phyloP scores from a whole-genome alignment of 2,113 vertebrate genomes.

The Ptyas mucosa region DNA sequence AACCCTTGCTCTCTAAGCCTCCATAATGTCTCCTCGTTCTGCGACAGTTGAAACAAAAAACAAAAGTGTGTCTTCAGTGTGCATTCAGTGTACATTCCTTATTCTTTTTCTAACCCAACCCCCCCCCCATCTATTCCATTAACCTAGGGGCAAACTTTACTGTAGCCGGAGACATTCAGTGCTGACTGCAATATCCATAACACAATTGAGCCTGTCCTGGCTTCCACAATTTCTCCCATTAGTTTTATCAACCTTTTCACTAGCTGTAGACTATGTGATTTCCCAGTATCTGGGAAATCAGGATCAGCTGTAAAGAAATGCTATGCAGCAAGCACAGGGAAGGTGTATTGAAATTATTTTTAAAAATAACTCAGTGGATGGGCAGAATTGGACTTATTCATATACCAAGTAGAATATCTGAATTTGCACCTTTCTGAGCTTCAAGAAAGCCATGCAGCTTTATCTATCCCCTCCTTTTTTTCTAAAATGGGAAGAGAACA shows the following conservation, averaged over 20 bases:
- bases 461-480: background rate
- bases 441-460: background rate
- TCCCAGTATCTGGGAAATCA: background rate
- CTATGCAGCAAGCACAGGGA: background rate
- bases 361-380: background rate
- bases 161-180: background rate
- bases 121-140: background rate
- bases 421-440: background rate
- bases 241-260: background rate
- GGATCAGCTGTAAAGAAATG: background rate
- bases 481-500: background rate
- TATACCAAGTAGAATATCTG: background rate
- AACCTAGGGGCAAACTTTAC: background rate
- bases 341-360: background rate
- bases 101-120: background rate
- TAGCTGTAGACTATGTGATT: background rate
- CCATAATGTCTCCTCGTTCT: background rate
- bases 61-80: background rate
- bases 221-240: background rate
- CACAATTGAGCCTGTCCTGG: background rate
- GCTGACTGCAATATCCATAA: background rate
- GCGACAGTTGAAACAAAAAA: background rate
- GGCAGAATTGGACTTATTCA: background rate
- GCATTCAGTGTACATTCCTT: too few species aligned
- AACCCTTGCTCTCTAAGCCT: background rate